Base-by-base conservation (phyloP, 1,140 invertebrate genomes). In the Ceratosolen fusciceps region DNA sequence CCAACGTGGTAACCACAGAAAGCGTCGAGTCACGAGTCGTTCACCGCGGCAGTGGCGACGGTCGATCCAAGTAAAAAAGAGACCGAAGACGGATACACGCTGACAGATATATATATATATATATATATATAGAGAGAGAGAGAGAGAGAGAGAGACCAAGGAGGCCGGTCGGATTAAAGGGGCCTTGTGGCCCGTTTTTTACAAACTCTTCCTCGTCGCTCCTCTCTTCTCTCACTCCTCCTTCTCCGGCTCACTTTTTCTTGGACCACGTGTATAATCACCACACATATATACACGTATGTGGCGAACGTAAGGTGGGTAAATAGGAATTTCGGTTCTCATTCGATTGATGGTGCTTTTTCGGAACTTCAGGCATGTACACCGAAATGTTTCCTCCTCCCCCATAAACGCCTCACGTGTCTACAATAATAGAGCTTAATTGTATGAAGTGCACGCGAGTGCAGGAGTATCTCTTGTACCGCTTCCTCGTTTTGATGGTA, bases 21-120 rank as follows among this genome's bases (percentile, higher is more conserved):
- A 70, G 49, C 70, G 72, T 24, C 60, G 49, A 77, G 74, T 77
- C 74, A 75, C 52, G 43, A 52, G 77, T 16, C n/a, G 67, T 21
- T 56, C 52, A 49, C 34, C 24, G 54, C 49, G 37, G 52, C 29
- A 67, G 37, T 62, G 54, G 49, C 29, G 76, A n/a, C 49, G 54
- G 49, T 43, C 5, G 39, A 43, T 43, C 1, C 1, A 37, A 56
- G 21, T 24, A 21, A 60, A 34, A 77, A 65, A 24, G 10, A 54
- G 37, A 77, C 52, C 31, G 31, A 16, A 24, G 0, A 2, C 4
- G 24, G 26, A 19, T n/a, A 2, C 14, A 24, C 37, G n/a, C n/a
- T n/a, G n/a, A n/a, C n/a, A n/a, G n/a, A n/a, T n/a, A n/a, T n/a
- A n/a, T n/a, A n/a, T n/a, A n/a, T n/a, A n/a, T n/a, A n/a, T 43